phyloP scores from a whole-genome alignment of 2,797 vertebrate genomes.

The Stomatorhinus walkeri region DNA sequence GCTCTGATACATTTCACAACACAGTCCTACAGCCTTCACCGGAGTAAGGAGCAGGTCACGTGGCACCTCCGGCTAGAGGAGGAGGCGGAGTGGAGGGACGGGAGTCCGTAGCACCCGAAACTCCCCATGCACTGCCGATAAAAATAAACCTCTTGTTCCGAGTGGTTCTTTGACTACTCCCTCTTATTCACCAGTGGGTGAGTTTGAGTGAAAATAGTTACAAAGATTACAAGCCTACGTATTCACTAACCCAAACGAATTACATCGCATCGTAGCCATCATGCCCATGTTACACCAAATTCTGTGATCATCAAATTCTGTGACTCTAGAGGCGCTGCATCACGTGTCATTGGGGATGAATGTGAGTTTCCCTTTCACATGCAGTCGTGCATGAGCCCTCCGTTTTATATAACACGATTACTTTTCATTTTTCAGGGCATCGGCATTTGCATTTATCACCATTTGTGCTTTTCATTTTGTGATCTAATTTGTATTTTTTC shows the following conservation, averaged over 20 bases:
- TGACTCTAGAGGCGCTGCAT: not conserved
- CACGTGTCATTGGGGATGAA: not conserved
- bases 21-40: not conserved
- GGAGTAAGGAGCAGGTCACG: not conserved
- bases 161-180: not conserved
- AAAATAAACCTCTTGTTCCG: not conserved
- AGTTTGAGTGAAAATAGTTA: not conserved
- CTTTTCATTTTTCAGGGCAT: not conserved
- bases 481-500: not conserved
- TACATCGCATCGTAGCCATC: not conserved
- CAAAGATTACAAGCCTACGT: not conserved
- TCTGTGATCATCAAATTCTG: not conserved
- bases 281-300: not conserved
- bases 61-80: not conserved
- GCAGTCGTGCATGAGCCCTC: not conserved
- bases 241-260: not conserved
- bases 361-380: not conserved
- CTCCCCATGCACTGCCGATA: not conserved
- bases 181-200: not conserved
- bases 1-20: conserved; percentile 14
- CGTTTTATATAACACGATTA: not conserved
- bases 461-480: not conserved
- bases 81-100: not conserved
- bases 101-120: not conserved
- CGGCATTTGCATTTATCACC: not conserved